These are phyloP conservation scores for Pempheris klunzingeri DNA, from an alignment of 2,797 vertebrate species.

Conservation along the genomic window DNA sequence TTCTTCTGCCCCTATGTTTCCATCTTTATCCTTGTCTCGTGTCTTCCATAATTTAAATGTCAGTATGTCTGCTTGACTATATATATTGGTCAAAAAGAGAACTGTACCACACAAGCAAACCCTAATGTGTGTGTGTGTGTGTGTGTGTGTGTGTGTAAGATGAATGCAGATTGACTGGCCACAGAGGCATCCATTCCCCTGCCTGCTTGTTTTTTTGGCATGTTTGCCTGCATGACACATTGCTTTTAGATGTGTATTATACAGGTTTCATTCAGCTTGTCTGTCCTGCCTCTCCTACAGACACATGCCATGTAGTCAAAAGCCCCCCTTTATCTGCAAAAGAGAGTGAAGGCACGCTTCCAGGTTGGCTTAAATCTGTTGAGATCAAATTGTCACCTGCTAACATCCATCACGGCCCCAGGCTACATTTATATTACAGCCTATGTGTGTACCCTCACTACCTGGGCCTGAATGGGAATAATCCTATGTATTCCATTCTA, in stretches of 20 bases:
- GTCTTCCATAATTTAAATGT: background rate
- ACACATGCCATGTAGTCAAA: background rate
- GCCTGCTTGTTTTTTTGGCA: too few relatives aligned
- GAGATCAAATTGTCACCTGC: slow-evolving; percentile 1
- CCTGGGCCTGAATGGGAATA: too few relatives aligned
- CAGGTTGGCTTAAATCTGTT: background rate
- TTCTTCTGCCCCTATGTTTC: background rate
- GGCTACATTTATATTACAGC: slow-evolving; percentile 16
- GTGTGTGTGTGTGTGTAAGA: background rate
- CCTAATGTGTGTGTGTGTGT: background rate
- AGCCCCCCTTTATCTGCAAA: background rate
- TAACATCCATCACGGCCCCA: background rate
- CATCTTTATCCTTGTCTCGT: background rate
- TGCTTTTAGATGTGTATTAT: too few relatives aligned
- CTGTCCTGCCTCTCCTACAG: background rate
- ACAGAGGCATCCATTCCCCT: too few relatives aligned
- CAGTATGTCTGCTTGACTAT: background rate
- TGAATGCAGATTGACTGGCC: too few relatives aligned
- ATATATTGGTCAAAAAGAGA: background rate
- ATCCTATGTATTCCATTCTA: too few relatives aligned
- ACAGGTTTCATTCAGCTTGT: too few relatives aligned
- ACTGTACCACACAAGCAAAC: background rate
- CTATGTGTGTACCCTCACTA: background rate
- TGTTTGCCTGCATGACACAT: too few relatives aligned
- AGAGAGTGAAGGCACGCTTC: background rate